Conservation (phyloP, 2,797 vertebrate species). For the Cottoperca gobio region DNA sequence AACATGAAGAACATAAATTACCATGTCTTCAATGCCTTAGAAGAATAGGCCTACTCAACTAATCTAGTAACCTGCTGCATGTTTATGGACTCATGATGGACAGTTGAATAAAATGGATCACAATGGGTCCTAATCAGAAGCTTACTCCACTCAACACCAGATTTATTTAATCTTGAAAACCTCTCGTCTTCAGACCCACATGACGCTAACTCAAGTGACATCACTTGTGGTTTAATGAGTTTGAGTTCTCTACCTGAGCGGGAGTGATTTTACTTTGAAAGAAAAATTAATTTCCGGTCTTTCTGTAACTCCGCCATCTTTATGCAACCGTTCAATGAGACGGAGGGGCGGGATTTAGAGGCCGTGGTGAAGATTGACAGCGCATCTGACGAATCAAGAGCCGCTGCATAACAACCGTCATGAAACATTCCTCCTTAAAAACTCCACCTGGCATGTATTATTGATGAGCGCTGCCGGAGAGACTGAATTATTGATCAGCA, state of each 20-base stretch:
- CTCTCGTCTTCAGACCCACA: not conserved
- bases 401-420: slow-evolving; percentile 1
- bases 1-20: too few relatives aligned
- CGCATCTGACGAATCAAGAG: slow-evolving; percentile 46
- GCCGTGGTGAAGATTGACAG: slow-evolving; percentile 42
- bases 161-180: not conserved
- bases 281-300: not conserved
- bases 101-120: too few relatives aligned
- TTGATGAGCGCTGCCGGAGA: slow-evolving; percentile 72
- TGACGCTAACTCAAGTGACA: not conserved
- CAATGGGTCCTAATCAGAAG: too few relatives aligned
- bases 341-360: slow-evolving; percentile 55
- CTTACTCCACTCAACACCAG: too few relatives aligned
- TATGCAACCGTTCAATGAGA: slow-evolving; percentile 36
- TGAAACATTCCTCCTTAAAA: slow-evolving; percentile 66
- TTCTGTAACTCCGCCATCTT: slow-evolving; percentile 4
- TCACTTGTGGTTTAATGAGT: not conserved
- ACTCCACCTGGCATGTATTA: slow-evolving; percentile 71
- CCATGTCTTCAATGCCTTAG: too few relatives aligned
- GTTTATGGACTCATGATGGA: too few relatives aligned
- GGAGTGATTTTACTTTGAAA: slow-evolving; percentile 49
- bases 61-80: too few relatives aligned
- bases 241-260: rapidly evolving
- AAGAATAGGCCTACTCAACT: too few relatives aligned
- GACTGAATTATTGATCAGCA: slow-evolving; percentile 81